phyloP scores from a whole-genome alignment of 2,113 vertebrate species.

The Pantherophis guttatus region DNA sequence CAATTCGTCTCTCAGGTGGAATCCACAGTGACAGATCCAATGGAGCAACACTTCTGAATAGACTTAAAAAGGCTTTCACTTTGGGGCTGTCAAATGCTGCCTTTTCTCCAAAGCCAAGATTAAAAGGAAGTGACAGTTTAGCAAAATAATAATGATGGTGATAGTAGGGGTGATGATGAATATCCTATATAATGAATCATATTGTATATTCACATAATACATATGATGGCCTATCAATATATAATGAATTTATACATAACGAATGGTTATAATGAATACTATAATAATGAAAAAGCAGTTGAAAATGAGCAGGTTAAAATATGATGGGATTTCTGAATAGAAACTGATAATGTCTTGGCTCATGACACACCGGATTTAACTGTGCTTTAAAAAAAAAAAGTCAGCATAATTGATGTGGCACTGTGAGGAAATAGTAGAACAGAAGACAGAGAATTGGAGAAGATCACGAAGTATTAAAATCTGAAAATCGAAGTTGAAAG shows the following conservation, averaged over 20 bases:
- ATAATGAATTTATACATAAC: not conserved
- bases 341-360: not conserved
- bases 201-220: not conserved
- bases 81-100: not conserved
- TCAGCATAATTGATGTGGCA: not conserved
- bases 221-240: not conserved
- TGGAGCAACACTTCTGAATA: not conserved
- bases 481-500: not conserved
- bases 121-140: not conserved
- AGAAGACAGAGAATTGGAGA: not conserved
- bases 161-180: not conserved
- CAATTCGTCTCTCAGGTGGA: slow-evolving; percentile 58
- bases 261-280: not conserved
- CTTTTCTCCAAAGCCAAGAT: rapidly evolving
- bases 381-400: not conserved
- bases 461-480: not conserved
- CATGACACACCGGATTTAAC: not conserved
- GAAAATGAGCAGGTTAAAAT: not conserved
- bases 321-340: not conserved
- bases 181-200: not conserved
- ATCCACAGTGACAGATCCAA: slow-evolving; percentile 20
- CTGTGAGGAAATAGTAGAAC: not conserved
- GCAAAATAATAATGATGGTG: not conserved
- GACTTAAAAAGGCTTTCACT: not conserved
- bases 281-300: not conserved